Percentiles rank a stretch among this genome's conserved stretches.
These are phyloP conservation scores for Actinernus sp. DNA, from an alignment of 92 coral and sea anemone species.

Conservation along the genomic window DNA sequence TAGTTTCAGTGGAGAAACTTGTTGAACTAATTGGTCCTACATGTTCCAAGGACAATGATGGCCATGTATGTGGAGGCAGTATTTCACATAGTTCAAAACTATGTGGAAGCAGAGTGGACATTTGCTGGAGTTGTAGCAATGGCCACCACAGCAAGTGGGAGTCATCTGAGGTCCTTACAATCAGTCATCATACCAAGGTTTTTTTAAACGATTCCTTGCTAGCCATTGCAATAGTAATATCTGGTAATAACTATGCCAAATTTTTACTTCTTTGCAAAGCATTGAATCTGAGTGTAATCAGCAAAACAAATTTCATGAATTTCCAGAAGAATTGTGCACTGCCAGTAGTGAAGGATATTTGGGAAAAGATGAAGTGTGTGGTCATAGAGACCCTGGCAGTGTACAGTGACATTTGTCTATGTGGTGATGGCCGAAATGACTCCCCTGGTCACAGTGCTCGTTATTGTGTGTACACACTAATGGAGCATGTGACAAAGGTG, in stretches of 20 bases:
- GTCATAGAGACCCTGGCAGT: background rate
- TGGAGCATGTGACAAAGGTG: slow-evolving; percentile 54
- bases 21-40: slow-evolving; percentile 17
- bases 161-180: slow-evolving; percentile 49
- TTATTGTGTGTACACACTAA: slow-evolving; percentile 39
- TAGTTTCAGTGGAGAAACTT: slow-evolving; percentile 30
- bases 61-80: slow-evolving; percentile 4
- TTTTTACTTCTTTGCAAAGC: slow-evolving; percentile 31
- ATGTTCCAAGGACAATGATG: background rate
- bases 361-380: slow-evolving; percentile 14
- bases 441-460: slow-evolving; percentile 46
- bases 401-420: background rate
- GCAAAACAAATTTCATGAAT: background rate
- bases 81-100: background rate
- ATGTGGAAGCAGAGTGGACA: slow-evolving; percentile 10
- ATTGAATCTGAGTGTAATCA: slow-evolving; percentile 7
- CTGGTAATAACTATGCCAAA: slow-evolving; percentile 54
- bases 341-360: slow-evolving; percentile 7
- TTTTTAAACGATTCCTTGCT: slow-evolving; percentile 12
- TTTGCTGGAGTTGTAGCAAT: slow-evolving; percentile 14
- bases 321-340: slow-evolving; percentile 33
- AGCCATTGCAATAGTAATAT: slow-evolving; percentile 21
- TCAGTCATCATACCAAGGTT: background rate
- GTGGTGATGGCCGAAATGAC: slow-evolving; percentile 55
- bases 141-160: slow-evolving; percentile 41